Percentiles rank a stretch among this genome's conserved stretches.
phyloP scores from a whole-genome alignment of 2,888 invertebrate species.

The Machimus atricapillus region DNA sequence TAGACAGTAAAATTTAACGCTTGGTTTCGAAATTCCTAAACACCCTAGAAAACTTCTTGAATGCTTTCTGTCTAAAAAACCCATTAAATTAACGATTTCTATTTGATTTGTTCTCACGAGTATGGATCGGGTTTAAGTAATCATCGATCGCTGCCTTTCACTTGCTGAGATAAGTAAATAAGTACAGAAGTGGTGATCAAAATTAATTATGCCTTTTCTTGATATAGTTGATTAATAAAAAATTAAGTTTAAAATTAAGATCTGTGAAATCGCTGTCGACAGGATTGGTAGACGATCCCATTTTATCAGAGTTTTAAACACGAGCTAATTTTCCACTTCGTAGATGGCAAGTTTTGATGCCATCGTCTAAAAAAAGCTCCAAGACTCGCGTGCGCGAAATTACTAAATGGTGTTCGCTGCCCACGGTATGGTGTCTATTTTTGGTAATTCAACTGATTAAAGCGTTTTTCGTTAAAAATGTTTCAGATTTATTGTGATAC shows the following conservation, averaged over 20 bases:
- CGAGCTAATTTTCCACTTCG: not conserved
- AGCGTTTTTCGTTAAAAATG: not conserved
- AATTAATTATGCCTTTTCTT: not conserved
- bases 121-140: not conserved
- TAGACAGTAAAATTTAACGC: not conserved
- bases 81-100: not conserved
- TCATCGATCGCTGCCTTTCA: not conserved
- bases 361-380: not conserved
- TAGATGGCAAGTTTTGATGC: not conserved
- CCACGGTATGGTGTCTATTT: not conserved
- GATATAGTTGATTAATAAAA: not conserved
- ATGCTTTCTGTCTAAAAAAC: not conserved
- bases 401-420: not conserved
- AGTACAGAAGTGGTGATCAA: not conserved
- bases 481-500: conserved; percentile 10
- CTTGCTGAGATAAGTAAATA: not conserved
- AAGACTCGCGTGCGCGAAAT: conserved; percentile 21
- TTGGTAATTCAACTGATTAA: conserved; percentile 27
- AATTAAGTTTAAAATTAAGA: not conserved
- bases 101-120: not conserved
- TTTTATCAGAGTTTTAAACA: not conserved
- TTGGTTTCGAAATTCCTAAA: not conserved
- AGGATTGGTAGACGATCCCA: not conserved
- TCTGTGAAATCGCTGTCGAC: not conserved
- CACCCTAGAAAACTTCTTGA: not conserved